A percentile compares a stretch with the other conserved stretches of the same genome.
Conservation (phyloP, 1,140 invertebrate species). For the Nebria ingens region DNA sequence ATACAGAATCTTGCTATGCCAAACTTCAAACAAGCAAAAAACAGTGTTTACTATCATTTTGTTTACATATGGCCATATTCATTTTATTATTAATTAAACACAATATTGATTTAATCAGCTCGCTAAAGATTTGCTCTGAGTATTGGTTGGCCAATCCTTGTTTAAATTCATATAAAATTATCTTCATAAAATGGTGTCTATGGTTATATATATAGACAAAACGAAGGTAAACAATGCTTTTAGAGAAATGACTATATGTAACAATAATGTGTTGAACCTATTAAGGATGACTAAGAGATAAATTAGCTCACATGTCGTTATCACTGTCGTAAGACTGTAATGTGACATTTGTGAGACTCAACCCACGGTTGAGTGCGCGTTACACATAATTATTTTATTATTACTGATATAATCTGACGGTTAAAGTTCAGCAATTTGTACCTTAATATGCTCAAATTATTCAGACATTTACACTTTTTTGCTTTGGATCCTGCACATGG, state of each 20-base stretch:
- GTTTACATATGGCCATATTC: no score
- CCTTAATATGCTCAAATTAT: background rate
- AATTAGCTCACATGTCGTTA: slow-evolving; percentile 7
- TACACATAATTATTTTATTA: background rate
- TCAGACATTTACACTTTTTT: background rate
- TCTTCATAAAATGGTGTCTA: no score
- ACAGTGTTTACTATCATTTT: no score
- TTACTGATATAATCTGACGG: background rate
- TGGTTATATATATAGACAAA: no score
- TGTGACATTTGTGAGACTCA: background rate
- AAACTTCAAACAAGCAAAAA: no score
- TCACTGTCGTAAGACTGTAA: slow-evolving; percentile 3
- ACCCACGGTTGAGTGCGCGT: background rate
- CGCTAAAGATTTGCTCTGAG: no score
- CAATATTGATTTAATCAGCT: no score
- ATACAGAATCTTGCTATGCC: no score
- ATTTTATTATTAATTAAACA: no score
- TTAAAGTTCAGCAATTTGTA: background rate
- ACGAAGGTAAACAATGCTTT: background rate
- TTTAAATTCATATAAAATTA: no score
- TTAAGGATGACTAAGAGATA: slow-evolving; percentile 5
- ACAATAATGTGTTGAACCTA: background rate
- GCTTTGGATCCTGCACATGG: no score
- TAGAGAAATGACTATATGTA: background rate
- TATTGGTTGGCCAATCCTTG: no score